phyloP scores from a whole-genome alignment of 1,140 invertebrate species.

The Tetragnatha versicolor region DNA sequence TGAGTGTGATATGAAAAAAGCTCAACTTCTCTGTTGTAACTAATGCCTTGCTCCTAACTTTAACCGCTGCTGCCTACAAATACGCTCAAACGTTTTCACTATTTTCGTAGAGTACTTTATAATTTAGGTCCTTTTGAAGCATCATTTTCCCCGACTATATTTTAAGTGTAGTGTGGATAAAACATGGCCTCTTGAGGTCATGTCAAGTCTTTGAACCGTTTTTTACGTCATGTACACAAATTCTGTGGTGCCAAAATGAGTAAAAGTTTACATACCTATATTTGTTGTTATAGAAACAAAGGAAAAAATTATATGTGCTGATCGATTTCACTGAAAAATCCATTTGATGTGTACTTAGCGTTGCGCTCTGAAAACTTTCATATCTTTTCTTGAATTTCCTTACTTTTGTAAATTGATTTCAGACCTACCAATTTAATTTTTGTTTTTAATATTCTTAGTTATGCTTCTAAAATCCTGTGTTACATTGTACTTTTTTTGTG shows the following conservation, averaged over 20 bases:
- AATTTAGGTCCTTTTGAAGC: not conserved
- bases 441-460: not conserved
- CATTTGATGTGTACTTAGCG: too few species aligned
- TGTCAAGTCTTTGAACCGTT: not conserved
- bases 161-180: not conserved
- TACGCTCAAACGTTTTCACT: conserved; percentile 9
- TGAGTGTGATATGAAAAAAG: not conserved
- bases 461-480: too few species aligned
- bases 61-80: not conserved
- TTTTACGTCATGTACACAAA: conserved; percentile 13
- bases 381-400: too few species aligned
- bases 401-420: too few species aligned
- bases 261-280: too few species aligned
- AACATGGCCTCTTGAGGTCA: not conserved
- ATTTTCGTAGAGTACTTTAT: not conserved
- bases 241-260: conserved; percentile 40
- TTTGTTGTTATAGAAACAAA: not conserved
- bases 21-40: not conserved
- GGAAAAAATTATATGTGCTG: not conserved
- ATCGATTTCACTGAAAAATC: too few species aligned
- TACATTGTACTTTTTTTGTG: not conserved
- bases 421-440: too few species aligned
- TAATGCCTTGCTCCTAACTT: not conserved
- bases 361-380: too few species aligned
- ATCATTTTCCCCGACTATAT: not conserved